These are phyloP conservation scores for Crypturellus tataupa DNA, from an alignment of 2,797 vertebrate species.

Conservation along the genomic window DNA sequence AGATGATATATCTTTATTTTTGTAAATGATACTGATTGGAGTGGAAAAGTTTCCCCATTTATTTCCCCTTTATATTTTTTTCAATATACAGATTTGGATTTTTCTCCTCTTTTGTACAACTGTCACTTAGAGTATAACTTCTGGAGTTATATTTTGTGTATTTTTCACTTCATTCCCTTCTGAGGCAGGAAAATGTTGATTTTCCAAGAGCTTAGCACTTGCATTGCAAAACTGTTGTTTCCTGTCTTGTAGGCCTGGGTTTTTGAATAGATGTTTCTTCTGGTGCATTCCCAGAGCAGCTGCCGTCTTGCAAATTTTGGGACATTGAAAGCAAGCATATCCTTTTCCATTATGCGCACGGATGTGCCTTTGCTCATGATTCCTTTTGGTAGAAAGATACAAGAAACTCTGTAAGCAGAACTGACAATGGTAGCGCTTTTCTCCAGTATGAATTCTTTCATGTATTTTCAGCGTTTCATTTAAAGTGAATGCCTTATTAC, in stretches of 20 bases:
- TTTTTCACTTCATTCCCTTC: conserved; percentile 76
- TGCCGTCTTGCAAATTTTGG: conserved; percentile 89
- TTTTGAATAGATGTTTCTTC: conserved; percentile 89
- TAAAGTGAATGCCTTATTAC: conserved; percentile 93
- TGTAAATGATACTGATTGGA: conserved; percentile 33
- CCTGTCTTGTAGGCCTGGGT: conserved; percentile 72
- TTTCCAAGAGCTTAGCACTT: conserved; percentile 64
- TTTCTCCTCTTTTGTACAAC: conserved; percentile 25
- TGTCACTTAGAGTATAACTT: conserved; percentile 69
- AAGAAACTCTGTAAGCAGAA: conserved; percentile 97
- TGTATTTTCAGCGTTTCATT: conserved; percentile 90
- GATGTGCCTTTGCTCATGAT: conserved; percentile 94
- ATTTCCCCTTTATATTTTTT: conserved; percentile 46
- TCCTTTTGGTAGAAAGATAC: conserved; percentile 96
- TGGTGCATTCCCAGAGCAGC: conserved; percentile 87
- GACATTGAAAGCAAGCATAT: conserved; percentile 86
- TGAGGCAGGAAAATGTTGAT: conserved; percentile 63
- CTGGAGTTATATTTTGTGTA: conserved; percentile 53
- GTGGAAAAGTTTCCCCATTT: conserved; percentile 4
- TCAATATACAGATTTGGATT: not conserved
- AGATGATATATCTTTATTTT: conserved; percentile 47
- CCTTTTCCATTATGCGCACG: conserved; percentile 85
- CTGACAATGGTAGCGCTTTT: conserved; percentile 95
- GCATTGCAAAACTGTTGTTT: conserved; percentile 72
- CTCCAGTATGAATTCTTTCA: conserved; percentile 89